Conservation (phyloP, 2,113 vertebrate species). For the Rafetus swinhoei region DNA sequence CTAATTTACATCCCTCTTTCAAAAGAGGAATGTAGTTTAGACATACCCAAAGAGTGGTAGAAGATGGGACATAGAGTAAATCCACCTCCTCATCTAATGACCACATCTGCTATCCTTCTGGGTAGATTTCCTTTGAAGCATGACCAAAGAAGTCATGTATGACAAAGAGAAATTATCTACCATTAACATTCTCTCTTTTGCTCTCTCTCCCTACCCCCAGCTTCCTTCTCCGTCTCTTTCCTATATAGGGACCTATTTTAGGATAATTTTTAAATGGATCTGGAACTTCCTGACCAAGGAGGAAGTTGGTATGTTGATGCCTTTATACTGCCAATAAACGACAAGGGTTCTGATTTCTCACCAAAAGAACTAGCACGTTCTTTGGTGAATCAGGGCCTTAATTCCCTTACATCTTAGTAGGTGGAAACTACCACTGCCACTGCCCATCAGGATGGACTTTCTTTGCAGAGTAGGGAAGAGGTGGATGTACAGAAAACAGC, state of each 20-base stretch:
- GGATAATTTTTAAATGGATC: background rate
- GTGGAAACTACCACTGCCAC: constrained; percentile 17
- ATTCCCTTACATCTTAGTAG: constrained; percentile 25
- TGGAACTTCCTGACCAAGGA: background rate
- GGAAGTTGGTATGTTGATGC: background rate
- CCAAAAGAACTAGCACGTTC: background rate
- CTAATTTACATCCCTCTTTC: too few relatives aligned
- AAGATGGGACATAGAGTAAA: background rate
- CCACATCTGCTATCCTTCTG: background rate
- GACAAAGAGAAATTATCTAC: constrained; percentile 17
- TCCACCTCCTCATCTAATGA: background rate
- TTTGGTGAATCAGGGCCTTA: accelerated
- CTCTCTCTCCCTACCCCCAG: background rate
- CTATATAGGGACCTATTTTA: background rate
- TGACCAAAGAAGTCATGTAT: background rate
- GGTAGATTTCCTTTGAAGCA: constrained; percentile 28
- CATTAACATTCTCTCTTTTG: background rate
- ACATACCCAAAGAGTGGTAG: background rate
- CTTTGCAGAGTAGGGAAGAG: constrained; percentile 65
- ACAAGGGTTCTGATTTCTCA: accelerated
- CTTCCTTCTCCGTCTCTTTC: background rate
- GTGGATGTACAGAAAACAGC: constrained; percentile 74
- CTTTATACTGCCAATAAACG: background rate
- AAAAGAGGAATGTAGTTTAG: too few relatives aligned
- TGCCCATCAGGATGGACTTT: constrained; percentile 35